A percentile compares a stretch with the other conserved stretches of the same genome.
phyloP scores from a whole-genome alignment of 2,797 vertebrate species.

The Diplodus sargus region DNA sequence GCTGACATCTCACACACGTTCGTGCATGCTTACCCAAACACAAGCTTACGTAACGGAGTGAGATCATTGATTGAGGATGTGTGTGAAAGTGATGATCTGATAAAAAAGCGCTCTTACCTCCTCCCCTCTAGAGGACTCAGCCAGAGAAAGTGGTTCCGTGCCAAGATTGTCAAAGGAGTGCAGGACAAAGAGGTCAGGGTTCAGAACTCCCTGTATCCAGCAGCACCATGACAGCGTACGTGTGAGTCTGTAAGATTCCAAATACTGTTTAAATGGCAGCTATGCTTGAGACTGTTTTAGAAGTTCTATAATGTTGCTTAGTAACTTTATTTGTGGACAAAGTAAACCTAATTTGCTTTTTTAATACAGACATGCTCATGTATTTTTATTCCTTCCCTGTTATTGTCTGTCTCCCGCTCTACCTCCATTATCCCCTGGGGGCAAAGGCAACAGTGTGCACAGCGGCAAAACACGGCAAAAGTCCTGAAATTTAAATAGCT shows the following conservation, averaged over 20 bases:
- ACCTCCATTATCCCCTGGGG: conserved; percentile 28
- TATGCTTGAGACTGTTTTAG: background rate
- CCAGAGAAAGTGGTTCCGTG: conserved; percentile 3
- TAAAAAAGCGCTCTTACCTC: conserved; percentile 27
- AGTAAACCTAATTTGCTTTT: background rate
- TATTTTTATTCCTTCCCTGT: background rate
- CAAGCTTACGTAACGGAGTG: conserved; percentile 32
- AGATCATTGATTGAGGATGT: conserved; percentile 44
- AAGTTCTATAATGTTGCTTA: background rate
- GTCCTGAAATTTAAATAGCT: conserved; percentile 45
- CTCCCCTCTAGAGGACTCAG: conserved; percentile 43
- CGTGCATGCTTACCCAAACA: conserved; percentile 21
- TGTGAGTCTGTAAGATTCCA: conserved; percentile 21
- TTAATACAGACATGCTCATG: background rate
- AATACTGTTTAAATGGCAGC: background rate
- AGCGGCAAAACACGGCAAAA: conserved; percentile 32
- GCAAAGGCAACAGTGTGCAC: conserved; percentile 17
- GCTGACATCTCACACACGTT: conserved; percentile 13
- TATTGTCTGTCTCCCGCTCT: conserved; percentile 17
- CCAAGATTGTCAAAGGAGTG: conserved; percentile 18
- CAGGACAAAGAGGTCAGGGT: conserved; percentile 5
- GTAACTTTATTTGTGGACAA: background rate
- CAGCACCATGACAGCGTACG: conserved; percentile 22
- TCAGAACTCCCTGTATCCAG: conserved; percentile 40
- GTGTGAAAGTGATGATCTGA: conserved; percentile 60